Evolutionary conservation across 2,113 vertebrate genomes (phyloP).

Genomic region (Ardeotis arabs): DNA sequence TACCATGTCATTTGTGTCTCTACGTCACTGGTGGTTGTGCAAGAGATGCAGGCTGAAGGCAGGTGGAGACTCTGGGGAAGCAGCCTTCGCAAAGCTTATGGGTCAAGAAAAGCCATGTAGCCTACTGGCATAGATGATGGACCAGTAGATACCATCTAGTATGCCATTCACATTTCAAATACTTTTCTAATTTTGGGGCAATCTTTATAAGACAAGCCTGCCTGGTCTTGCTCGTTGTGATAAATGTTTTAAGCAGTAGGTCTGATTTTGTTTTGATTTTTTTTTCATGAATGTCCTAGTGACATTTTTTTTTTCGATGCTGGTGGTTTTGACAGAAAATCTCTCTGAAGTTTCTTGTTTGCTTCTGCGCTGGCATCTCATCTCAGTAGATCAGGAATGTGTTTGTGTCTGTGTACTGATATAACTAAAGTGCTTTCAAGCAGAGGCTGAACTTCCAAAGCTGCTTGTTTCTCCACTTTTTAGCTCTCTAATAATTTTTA

Average conservation of each 20-base stretch:
- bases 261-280: neutral
- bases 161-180: neutral
- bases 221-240: neutral
- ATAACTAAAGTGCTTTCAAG: neutral
- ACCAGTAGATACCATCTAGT: neutral
- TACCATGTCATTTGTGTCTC: neutral
- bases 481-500: neutral
- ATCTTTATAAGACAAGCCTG: neutral
- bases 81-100: neutral
- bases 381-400: neutral
- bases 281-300: neutral
- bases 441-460: neutral
- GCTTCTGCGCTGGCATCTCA: neutral
- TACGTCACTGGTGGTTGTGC: neutral
- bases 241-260: neutral
- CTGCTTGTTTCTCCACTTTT: neutral
- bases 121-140: neutral
- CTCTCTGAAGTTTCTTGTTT: neutral
- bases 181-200: neutral
- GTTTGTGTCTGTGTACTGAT: neutral
- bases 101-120: fast-evolving
- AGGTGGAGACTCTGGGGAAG: neutral
- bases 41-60: neutral
- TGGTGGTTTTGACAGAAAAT: neutral
- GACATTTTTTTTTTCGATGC: neutral